Percentiles rank a stretch among this genome's conserved stretches.
These are phyloP conservation scores for Sarcophaga carnaria DNA, from an alignment of 2,888 invertebrate genomes.

Conservation along the genomic window DNA sequence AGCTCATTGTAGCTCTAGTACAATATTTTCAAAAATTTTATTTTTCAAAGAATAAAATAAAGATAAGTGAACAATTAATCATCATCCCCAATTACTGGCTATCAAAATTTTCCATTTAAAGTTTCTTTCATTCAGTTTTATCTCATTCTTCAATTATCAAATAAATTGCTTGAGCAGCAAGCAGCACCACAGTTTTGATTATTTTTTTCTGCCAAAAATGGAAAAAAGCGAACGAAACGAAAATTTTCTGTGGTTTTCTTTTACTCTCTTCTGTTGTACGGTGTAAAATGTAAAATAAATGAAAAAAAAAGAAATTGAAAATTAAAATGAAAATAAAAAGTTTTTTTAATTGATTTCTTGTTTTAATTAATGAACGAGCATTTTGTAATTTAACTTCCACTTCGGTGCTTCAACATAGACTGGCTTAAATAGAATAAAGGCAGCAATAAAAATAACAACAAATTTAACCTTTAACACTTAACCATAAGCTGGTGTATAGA, in stretches of 20 bases:
- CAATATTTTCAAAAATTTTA: too few relatives aligned
- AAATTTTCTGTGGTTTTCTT: background rate
- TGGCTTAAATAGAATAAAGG: background rate
- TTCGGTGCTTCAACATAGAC: background rate
- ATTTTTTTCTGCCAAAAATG: background rate
- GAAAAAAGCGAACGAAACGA: background rate
- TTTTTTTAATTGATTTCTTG: conserved; percentile 57
- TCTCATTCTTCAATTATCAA: background rate
- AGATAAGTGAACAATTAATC: background rate
- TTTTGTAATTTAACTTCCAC: conserved; percentile 7
- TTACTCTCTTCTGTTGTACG: background rate
- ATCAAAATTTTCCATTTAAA: background rate
- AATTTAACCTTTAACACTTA: background rate
- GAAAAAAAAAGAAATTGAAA: too few relatives aligned
- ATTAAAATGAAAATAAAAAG: background rate
- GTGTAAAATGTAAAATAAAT: background rate
- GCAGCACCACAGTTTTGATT: background rate
- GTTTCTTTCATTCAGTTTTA: background rate
- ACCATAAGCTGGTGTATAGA: background rate
- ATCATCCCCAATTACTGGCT: background rate
- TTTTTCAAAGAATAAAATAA: too few relatives aligned
- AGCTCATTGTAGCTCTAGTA: too few relatives aligned
- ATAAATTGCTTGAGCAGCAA: background rate
- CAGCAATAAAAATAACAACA: background rate
- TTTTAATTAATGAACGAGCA: conserved; percentile 61